These are phyloP conservation scores for Autographa gamma DNA, from an alignment of 2,888 invertebrate species.

Conservation along the genomic window DNA sequence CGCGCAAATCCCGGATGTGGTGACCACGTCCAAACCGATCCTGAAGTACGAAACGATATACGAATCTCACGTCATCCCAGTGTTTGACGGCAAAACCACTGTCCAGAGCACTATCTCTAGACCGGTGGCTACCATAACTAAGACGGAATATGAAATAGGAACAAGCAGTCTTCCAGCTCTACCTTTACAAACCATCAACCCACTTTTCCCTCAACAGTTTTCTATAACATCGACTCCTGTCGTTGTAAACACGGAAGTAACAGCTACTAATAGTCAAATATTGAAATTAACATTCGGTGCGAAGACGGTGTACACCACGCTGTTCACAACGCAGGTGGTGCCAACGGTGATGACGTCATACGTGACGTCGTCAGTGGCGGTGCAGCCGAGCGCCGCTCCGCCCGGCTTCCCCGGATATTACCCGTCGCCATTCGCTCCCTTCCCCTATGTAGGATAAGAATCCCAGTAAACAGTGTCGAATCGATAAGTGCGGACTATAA, in stretches of 20 bases:
- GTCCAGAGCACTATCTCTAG: slow-evolving; percentile 94
- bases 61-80: slow-evolving; percentile 94
- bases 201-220: slow-evolving; percentile 90
- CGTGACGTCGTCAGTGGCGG: slow-evolving; percentile 93
- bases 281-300: slow-evolving; percentile 97
- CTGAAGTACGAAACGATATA: slow-evolving; percentile 93
- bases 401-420: slow-evolving; percentile 93
- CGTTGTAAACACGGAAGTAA: slow-evolving; percentile 93
- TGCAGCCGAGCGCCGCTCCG: slow-evolving; percentile 90
- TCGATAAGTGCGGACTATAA: slow-evolving; percentile 57
- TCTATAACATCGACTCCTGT: slow-evolving; percentile 94
- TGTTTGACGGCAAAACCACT: slow-evolving; percentile 93
- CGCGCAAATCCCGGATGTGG: slow-evolving; percentile 91
- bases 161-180: slow-evolving; percentile 91
- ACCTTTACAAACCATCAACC: slow-evolving; percentile 89
- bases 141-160: slow-evolving; percentile 93
- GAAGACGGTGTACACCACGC: slow-evolving; percentile 95
- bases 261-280: slow-evolving; percentile 94
- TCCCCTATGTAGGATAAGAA: slow-evolving; percentile 92
- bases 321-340: slow-evolving; percentile 94
- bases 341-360: slow-evolving; percentile 95
- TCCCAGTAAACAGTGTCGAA: slow-evolving; percentile 46
- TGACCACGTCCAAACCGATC: slow-evolving; percentile 94
- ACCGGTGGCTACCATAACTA: slow-evolving; percentile 93
- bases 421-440: slow-evolving; percentile 93